Evolutionary conservation across 2,797 vertebrate genomes (phyloP).

Genomic region (Enteromius radiatus): DNA sequence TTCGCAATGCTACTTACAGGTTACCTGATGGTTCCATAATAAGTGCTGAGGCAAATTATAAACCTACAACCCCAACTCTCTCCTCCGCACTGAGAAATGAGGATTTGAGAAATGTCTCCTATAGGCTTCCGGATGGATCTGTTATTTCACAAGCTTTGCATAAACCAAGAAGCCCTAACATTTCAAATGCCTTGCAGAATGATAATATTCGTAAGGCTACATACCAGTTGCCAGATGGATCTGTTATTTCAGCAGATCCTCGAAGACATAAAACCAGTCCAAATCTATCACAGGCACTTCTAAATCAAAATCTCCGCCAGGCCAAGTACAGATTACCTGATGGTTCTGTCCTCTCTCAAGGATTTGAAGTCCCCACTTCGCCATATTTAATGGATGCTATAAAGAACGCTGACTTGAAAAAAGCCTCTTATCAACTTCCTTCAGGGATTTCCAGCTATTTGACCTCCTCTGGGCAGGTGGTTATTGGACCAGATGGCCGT

Average conservation of each 20-base stretch:
- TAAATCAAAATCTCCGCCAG: slow-evolving; percentile 64
- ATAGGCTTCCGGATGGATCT: slow-evolving; percentile 74
- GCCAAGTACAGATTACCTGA: slow-evolving; percentile 68
- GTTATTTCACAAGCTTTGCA: slow-evolving; percentile 63
- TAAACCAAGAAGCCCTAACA: slow-evolving; percentile 66
- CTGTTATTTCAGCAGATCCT: slow-evolving; percentile 67
- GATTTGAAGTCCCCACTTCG: slow-evolving; percentile 67
- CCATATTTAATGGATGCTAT: slow-evolving; percentile 73
- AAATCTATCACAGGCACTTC: slow-evolving; percentile 62
- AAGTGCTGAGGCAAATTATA: slow-evolving; percentile 71
- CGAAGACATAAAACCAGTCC: slow-evolving; percentile 60
- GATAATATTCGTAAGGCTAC: slow-evolving; percentile 64
- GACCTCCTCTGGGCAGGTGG: slow-evolving; percentile 61
- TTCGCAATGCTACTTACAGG: slow-evolving; percentile 74
- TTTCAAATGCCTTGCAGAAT: slow-evolving; percentile 73
- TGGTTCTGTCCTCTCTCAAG: slow-evolving; percentile 69
- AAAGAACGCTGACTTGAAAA: slow-evolving; percentile 77
- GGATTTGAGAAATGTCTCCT: slow-evolving; percentile 71
- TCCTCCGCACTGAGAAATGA: slow-evolving; percentile 71
- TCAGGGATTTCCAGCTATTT: slow-evolving; percentile 63
- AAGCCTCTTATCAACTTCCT: slow-evolving; percentile 79
- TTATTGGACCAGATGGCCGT: slow-evolving; percentile 70
- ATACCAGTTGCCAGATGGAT: slow-evolving; percentile 71
- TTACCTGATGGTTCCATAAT: slow-evolving; percentile 70
- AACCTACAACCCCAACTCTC: slow-evolving; percentile 73